phyloP scores from a whole-genome alignment of 2,113 vertebrate genomes.

The Brachyhypopomus gauderio region DNA sequence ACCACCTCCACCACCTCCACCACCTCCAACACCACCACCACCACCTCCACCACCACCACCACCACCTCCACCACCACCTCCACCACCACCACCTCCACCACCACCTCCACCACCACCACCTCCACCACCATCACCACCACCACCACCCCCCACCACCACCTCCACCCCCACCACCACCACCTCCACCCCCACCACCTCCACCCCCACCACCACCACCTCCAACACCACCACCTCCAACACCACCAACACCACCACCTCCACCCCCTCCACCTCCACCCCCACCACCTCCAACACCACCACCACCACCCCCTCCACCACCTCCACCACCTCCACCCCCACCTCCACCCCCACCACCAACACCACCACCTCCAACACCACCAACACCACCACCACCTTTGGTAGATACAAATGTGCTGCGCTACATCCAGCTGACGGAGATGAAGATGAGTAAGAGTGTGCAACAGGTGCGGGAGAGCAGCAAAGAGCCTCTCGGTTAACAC shows the following conservation, averaged over 20 bases:
- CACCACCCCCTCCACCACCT: background rate
- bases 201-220: too few relatives aligned
- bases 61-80: too few relatives aligned
- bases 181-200: too few relatives aligned
- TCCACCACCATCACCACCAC: background rate
- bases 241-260: background rate
- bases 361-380: too few relatives aligned
- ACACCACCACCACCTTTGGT: slow-evolving; percentile 25
- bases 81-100: background rate
- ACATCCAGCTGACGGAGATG: slow-evolving; percentile 94
- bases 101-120: background rate
- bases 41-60: background rate
- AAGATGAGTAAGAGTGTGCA: slow-evolving; percentile 85
- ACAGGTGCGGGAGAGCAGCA: slow-evolving; percentile 77
- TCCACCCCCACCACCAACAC: background rate
- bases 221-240: too few relatives aligned
- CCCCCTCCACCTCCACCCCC: background rate
- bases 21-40: too few relatives aligned
- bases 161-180: background rate
- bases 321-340: background rate
- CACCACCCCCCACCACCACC: background rate
- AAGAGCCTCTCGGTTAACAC: slow-evolving; percentile 76
- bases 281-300: background rate
- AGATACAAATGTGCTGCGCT: slow-evolving; percentile 91
- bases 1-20: too few relatives aligned